These are phyloP conservation scores for Elysia crispata DNA, from an alignment of 2,888 invertebrate species.

Conservation along the genomic window DNA sequence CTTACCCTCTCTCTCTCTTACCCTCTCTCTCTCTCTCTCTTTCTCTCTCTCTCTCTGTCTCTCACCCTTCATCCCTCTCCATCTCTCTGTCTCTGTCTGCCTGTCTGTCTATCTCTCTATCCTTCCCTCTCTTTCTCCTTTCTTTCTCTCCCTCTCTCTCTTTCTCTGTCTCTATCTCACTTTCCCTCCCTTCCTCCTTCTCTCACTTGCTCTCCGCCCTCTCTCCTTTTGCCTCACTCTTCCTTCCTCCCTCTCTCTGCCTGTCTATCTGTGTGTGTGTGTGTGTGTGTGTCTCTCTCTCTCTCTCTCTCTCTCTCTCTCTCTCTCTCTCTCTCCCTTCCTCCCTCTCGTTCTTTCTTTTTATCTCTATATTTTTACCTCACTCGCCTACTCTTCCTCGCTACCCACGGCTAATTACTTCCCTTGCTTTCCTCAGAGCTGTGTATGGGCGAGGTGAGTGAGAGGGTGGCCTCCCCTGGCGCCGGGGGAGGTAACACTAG, in stretches of 20 bases:
- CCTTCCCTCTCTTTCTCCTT: no score
- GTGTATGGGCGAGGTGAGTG: conserved; percentile 67
- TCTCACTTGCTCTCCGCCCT: background rate
- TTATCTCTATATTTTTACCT: background rate
- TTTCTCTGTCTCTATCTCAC: background rate
- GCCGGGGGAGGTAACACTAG: conserved; percentile 46
- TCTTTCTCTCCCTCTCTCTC: background rate
- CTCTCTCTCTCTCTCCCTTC: background rate
- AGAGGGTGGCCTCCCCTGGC: conserved; percentile 47
- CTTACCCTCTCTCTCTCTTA: no score
- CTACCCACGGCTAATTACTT: background rate
- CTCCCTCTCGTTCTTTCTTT: conserved; percentile 1
- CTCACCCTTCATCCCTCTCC: no score
- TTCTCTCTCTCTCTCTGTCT: no score
- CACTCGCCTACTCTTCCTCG: background rate
- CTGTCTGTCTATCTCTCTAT: no score
- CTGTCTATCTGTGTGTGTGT: background rate
- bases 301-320: background rate
- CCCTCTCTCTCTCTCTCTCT: no score
- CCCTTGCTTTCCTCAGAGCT: conserved; percentile 53
- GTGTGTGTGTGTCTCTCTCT: background rate
- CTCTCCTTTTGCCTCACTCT: conserved; percentile 1
- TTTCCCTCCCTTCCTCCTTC: background rate
- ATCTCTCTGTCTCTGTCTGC: no score
- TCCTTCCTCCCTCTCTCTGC: background rate